phyloP scores from a whole-genome alignment of 2,113 vertebrate species.

The Mesitornis unicolor region DNA sequence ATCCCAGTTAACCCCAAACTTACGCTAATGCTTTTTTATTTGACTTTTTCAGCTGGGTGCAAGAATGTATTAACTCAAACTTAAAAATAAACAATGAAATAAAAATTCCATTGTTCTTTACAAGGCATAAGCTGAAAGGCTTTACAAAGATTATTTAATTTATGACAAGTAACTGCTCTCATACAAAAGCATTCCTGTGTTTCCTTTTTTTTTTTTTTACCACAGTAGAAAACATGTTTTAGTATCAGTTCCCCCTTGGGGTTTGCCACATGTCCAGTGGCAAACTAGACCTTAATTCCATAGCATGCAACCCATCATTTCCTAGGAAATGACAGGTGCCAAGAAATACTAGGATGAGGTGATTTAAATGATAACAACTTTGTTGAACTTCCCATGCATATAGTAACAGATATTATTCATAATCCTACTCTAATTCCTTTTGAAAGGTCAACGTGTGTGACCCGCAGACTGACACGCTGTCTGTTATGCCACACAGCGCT shows the following conservation, averaged over 20 bases:
- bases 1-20: background rate
- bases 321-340: background rate
- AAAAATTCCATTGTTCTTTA: background rate
- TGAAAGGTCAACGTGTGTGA: background rate
- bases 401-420: background rate
- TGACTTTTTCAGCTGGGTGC: background rate
- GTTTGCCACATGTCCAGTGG: background rate
- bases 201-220: background rate
- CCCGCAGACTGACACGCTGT: fast-evolving
- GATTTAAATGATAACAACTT: background rate
- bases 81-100: background rate
- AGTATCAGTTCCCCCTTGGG: background rate
- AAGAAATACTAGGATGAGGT: background rate
- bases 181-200: background rate
- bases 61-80: background rate
- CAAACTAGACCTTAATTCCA: background rate
- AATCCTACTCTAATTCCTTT: background rate
- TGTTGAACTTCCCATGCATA: background rate
- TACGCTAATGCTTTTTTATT: background rate
- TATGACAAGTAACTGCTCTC: background rate
- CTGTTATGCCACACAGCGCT: background rate
- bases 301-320: background rate
- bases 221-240: background rate
- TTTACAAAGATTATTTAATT: background rate
- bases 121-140: background rate